These are phyloP conservation scores for Dichetophora obliterata DNA, from an alignment of 2,888 invertebrate genomes.

Conservation along the genomic window DNA sequence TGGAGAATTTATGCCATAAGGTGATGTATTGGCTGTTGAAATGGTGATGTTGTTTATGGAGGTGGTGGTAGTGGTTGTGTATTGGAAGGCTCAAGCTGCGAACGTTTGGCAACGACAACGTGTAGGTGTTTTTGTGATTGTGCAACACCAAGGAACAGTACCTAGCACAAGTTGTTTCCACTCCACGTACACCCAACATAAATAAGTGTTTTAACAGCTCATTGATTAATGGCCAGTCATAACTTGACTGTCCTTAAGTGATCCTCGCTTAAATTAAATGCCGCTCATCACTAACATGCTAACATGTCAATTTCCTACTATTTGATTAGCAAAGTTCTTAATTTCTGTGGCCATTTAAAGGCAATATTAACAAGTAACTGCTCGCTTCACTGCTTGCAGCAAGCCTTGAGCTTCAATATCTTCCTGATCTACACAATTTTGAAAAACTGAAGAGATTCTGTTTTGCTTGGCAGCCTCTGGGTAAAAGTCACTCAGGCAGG, in stretches of 20 bases:
- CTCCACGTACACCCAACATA: neutral
- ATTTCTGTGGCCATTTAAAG: slow-evolving; percentile 37
- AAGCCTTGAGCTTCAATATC: neutral
- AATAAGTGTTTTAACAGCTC: slow-evolving; percentile 1
- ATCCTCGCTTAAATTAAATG: neutral
- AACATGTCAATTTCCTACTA: slow-evolving; percentile 46
- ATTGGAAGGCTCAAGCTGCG: slow-evolving; percentile 12
- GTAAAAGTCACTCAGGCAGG: slow-evolving; percentile 45
- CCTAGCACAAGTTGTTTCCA: too few relatives aligned
- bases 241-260: neutral
- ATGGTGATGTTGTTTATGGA: neutral
- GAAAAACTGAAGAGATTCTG: neutral
- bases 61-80: neutral
- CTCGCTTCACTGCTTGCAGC: neutral
- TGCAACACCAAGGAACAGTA: neutral
- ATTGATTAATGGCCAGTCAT: slow-evolving; percentile 10
- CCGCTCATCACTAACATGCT: neutral
- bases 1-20: slow-evolving; percentile 1
- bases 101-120: neutral
- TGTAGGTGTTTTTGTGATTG: neutral
- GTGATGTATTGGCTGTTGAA: slow-evolving; percentile 36
- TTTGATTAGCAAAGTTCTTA: slow-evolving; percentile 47
- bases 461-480: slow-evolving; percentile 28
- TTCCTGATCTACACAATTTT: neutral
- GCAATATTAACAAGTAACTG: neutral